Base-by-base conservation (phyloP, 1,140 invertebrate species). In the Prorops nasuta region DNA sequence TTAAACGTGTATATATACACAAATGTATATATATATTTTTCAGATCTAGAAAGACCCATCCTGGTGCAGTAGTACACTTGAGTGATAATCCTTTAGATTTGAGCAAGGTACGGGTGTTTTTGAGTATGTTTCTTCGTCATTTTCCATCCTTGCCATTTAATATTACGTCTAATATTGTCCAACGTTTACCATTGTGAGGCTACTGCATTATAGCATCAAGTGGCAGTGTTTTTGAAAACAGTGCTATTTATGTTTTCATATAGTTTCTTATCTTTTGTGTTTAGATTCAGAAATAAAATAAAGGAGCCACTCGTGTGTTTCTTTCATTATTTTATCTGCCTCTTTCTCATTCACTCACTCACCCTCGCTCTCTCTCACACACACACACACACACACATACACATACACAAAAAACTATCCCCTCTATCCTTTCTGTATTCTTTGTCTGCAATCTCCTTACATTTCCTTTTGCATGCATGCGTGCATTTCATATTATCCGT, bases 81-180 rank as follows among this genome's bases (percentile, higher is more conserved):
- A 92, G 91, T 80, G 96, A 98, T 81, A 95, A 94, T 81, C 94
- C 95, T 57, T 81, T 92, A 69, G 95, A 98, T 80, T 83, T 92
- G 60, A 95, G 89, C 80, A 97, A 96, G 85, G 93, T 96, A 81
- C 60, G 60, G 54, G 60, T 49, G 60, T 58, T 63, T 63, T 58
- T 63, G 56, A 63, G 59, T 63, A 59, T 51, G 56, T 63, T 63
- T 62, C 48, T 62, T 63, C 57, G 56, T 51, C 69, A 60, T 63
- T 56, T 45, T 59, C 56, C 60, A 63, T 63, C 45, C 60, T 56
- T 62, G 38, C 52, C 54, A 19, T 16, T 62, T 58, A 42, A 62
- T 48, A 45, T 57, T 46, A 50, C 57, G 20, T 40, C 39, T 48
- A 21, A 59, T 45, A 54, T 59, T 54, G 24, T 22, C 39, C 7